phyloP scores from a whole-genome alignment of 2,113 vertebrate species.

The Athene cunicularia region DNA sequence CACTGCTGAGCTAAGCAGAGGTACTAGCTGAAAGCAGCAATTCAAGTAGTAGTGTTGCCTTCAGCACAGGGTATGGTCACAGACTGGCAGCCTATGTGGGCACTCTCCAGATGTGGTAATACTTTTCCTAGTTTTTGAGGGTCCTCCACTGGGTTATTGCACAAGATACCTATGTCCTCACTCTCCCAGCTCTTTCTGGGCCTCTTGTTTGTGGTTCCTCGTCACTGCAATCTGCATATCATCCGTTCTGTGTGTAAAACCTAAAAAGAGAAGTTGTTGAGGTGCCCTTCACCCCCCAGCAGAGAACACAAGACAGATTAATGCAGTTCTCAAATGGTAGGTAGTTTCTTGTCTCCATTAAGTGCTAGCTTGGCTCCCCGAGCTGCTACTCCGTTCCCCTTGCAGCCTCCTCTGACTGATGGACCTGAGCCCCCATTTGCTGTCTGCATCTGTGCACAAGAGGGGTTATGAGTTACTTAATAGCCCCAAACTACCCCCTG shows the following conservation, averaged over 20 bases:
- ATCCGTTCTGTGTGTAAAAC: neutral
- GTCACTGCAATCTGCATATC: neutral
- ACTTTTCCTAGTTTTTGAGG: neutral
- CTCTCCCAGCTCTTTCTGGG: neutral
- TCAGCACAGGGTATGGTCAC: neutral
- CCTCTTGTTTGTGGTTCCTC: neutral
- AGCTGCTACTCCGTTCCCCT: neutral
- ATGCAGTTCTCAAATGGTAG: neutral
- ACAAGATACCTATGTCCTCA: fast-evolving
- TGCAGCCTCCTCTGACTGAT: neutral
- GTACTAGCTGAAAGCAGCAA: neutral
- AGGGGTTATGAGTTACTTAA: neutral
- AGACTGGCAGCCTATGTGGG: neutral
- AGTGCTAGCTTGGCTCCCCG: neutral
- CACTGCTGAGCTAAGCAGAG: neutral
- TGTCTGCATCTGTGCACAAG: neutral
- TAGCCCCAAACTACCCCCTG: neutral
- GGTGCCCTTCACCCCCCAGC: neutral
- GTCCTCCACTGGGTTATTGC: neutral
- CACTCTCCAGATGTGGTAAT: neutral
- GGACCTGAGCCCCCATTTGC: neutral
- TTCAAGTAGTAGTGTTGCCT: neutral
- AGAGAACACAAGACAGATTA: neutral
- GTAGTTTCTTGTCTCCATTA: neutral
- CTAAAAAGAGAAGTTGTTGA: neutral